phyloP scores from a whole-genome alignment of 53 echinoderm and acorn worm genomes.

The Patiria pectinifera region DNA sequence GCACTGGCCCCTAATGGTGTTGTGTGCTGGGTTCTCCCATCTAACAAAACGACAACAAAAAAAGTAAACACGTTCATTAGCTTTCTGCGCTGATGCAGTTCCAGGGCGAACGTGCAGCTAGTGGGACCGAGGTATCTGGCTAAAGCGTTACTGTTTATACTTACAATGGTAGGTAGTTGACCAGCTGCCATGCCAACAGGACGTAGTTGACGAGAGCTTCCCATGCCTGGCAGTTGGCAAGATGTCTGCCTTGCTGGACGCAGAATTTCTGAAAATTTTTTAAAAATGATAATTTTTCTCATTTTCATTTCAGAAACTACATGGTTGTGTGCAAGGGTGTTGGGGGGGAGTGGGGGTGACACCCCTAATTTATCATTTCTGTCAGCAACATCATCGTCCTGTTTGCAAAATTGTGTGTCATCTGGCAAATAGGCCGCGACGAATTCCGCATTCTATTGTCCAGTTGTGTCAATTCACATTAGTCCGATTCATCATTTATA shows the following conservation, averaged over 20 bases:
- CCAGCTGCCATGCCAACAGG: conserved; percentile 88
- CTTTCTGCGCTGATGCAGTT: too few species aligned
- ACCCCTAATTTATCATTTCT: too few species aligned
- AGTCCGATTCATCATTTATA: background rate
- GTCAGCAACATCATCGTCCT: too few species aligned
- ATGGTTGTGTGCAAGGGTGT: background rate
- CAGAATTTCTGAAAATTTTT: conserved; percentile 73
- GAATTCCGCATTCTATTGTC: too few species aligned
- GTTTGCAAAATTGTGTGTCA: too few species aligned
- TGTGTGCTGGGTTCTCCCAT: conserved; percentile 95
- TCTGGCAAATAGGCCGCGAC: too few species aligned
- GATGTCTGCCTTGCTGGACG: conserved; percentile 82
- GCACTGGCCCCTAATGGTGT: conserved; percentile 70
- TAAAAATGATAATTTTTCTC: background rate
- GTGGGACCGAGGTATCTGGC: too few species aligned
- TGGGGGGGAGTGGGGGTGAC: too few species aligned
- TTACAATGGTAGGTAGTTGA: conserved; percentile 87
- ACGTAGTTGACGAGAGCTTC: conserved; percentile 76
- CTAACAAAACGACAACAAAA: conserved; percentile 29
- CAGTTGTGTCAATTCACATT: too few species aligned
- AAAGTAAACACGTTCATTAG: too few species aligned
- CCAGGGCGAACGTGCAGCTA: too few species aligned
- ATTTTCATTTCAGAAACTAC: background rate
- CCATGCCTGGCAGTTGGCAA: conserved; percentile 80
- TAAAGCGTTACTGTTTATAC: conserved; percentile 23